Evolutionary conservation across 1,140 invertebrate species (phyloP).

Genomic region (Scaptomyza graminum): DNA sequence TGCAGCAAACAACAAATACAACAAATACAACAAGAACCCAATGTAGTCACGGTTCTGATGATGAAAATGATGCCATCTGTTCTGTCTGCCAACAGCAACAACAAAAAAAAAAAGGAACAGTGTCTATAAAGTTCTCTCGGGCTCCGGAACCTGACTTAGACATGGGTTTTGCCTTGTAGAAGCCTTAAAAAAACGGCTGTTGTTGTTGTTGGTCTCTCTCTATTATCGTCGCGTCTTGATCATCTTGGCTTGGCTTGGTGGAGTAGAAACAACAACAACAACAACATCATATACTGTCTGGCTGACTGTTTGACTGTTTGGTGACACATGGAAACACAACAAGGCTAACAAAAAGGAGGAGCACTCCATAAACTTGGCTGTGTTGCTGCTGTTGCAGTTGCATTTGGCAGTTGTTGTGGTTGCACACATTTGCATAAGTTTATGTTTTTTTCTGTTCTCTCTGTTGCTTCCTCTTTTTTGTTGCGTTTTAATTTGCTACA

Average conservation of each 20-base stretch:
- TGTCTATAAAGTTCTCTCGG: conserved; percentile 29
- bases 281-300: conserved; percentile 5
- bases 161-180: conserved; percentile 34
- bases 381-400: conserved; percentile 12
- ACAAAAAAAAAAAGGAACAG: not conserved
- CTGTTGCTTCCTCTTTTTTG: too few species aligned
- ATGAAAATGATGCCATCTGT: conserved; percentile 65
- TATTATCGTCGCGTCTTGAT: conserved; percentile 70
- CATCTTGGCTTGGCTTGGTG: conserved; percentile 52
- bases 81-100: conserved; percentile 12
- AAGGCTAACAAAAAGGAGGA: conserved; percentile 43
- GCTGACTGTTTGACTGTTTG: conserved; percentile 48
- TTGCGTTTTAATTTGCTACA: conserved; percentile 57
- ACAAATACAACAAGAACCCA: not conserved
- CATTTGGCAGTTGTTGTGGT: conserved; percentile 31
- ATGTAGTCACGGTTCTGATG: conserved; percentile 35
- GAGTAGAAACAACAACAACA: conserved; percentile 51
- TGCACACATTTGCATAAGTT: conserved; percentile 17
- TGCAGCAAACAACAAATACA: conserved; percentile 9
- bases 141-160: conserved; percentile 9
- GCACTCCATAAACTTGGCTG: conserved; percentile 66
- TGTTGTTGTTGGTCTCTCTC: conserved; percentile 39
- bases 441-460: conserved; percentile 59
- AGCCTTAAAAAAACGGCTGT: conserved; percentile 1
- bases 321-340: conserved; percentile 70